Evolutionary conservation across 1,140 invertebrate species (phyloP).

Genomic region (Gonioctena quinquepunctata): DNA sequence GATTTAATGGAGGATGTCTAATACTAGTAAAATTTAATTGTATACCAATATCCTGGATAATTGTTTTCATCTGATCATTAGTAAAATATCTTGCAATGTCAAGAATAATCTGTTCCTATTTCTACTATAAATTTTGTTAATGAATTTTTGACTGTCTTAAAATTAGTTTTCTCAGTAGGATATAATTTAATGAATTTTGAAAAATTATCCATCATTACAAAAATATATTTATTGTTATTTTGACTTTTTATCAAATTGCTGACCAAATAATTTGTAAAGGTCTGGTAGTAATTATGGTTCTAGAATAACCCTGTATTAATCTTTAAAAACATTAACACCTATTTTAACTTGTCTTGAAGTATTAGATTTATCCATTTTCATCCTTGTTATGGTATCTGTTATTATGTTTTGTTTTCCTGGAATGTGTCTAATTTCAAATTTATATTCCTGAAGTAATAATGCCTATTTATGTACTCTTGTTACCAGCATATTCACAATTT

Average conservation of each 20-base stretch:
- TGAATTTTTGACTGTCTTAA: background rate
- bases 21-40: too few relatives aligned
- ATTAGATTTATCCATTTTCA: background rate
- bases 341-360: constrained; percentile 7
- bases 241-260: background rate
- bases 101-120: background rate
- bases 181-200: constrained; percentile 1
- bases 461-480: constrained; percentile 1
- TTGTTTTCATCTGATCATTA: too few relatives aligned
- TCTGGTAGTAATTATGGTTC: background rate
- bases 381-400: background rate
- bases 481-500: background rate
- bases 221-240: background rate
- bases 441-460: constrained; percentile 6
- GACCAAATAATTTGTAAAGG: background rate
- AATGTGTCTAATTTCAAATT: background rate
- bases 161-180: background rate
- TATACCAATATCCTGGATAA: too few relatives aligned
- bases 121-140: constrained; percentile 2
- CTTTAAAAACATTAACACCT: constrained; percentile 1
- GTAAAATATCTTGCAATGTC: constrained; percentile 15
- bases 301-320: background rate
- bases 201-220: background rate
- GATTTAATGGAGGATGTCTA: background rate
- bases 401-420: background rate